Percentiles rank a stretch among this genome's conserved stretches.
Conservation (phyloP, 2,888 invertebrate genomes). For the Hirtodrosophila duncani region DNA sequence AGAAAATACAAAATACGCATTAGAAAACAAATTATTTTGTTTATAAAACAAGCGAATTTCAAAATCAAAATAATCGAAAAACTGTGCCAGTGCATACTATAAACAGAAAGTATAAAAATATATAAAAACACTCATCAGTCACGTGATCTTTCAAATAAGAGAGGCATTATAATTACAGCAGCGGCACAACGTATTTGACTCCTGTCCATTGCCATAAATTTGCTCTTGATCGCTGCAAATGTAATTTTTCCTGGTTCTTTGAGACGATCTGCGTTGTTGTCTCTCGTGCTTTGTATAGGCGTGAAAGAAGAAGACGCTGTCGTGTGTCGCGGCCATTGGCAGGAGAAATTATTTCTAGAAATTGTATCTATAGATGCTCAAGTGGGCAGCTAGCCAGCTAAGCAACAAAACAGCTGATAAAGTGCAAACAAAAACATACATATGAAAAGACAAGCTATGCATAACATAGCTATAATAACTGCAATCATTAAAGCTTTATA, state of each 20-base stretch:
- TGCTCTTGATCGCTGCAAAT: constrained; percentile 9
- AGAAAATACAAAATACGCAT: constrained; percentile 13
- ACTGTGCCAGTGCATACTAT: too few species aligned
- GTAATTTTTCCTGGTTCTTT: constrained; percentile 41
- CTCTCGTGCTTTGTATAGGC: constrained; percentile 18
- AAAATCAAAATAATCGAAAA: constrained; percentile 28
- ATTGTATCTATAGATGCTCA: constrained; percentile 15
- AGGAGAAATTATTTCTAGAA: constrained; percentile 47
- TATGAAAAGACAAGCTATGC: constrained; percentile 1
- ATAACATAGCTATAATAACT: too few species aligned
- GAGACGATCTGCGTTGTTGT: too few species aligned
- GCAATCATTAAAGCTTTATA: too few species aligned
- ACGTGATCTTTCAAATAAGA: constrained; percentile 41
- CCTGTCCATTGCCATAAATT: neutral
- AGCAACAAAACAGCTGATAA: constrained; percentile 23
- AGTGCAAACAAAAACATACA: constrained; percentile 9
- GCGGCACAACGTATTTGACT: neutral
- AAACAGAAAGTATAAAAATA: constrained; percentile 32
- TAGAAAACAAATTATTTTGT: constrained; percentile 19
- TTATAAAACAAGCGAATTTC: constrained; percentile 27
- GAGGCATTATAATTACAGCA: neutral
- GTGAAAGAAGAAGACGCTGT: constrained; percentile 16
- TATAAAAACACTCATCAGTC: constrained; percentile 44
- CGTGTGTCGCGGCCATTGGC: constrained; percentile 62
- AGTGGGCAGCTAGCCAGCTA: constrained; percentile 52